These are phyloP conservation scores for Tichodroma muraria DNA, from an alignment of 2,113 vertebrate genomes.

Conservation along the genomic window DNA sequence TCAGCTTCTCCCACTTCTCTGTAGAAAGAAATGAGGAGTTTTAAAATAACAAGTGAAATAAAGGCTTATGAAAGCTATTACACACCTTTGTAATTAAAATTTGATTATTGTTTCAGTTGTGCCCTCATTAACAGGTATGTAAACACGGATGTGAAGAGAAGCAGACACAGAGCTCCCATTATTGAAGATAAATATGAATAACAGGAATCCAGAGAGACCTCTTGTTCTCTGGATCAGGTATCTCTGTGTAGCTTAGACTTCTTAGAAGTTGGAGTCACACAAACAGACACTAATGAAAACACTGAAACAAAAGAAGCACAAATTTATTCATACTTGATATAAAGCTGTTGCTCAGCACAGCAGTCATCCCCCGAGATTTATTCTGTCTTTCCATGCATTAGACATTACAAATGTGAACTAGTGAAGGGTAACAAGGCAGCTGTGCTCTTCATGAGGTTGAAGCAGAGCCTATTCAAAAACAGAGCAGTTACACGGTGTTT, in stretches of 20 bases:
- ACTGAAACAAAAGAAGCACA: not conserved
- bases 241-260: not conserved
- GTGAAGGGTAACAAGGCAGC: not conserved
- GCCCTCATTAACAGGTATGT: not conserved
- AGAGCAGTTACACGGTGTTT: not conserved
- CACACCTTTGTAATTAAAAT: not conserved
- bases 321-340: not conserved
- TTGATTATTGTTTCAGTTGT: not conserved
- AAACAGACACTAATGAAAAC: not conserved
- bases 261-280: not conserved
- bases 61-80: not conserved
- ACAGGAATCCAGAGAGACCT: not conserved
- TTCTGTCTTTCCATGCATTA: not conserved
- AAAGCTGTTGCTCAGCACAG: not conserved
- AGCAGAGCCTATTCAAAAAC: not conserved
- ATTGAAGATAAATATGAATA: not conserved
- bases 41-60: not conserved
- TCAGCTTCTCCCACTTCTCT: not conserved
- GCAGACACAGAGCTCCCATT: conserved; percentile 5
- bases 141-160: conserved; percentile 34
- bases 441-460: not conserved
- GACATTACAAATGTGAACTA: not conserved
- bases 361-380: not conserved
- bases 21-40: not conserved
- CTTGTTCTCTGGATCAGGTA: not conserved